Evolutionary conservation across 2,797 vertebrate genomes (phyloP).

Genomic region (Potorous gilbertii): DNA sequence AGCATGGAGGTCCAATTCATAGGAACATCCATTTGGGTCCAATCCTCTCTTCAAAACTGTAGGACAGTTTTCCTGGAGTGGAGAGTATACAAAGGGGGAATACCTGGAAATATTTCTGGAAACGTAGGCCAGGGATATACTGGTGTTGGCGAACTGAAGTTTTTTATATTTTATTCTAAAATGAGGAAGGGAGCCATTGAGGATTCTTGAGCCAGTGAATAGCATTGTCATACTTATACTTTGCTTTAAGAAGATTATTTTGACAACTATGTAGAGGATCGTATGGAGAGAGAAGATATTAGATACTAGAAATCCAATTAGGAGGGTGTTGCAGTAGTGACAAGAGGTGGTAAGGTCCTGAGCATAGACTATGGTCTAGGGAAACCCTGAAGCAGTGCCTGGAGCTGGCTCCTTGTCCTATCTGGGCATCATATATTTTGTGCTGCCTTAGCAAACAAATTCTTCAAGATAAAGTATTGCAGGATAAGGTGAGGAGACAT

Average conservation of each 20-base stretch:
- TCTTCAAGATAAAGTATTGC: not conserved
- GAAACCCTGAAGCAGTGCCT: not conserved
- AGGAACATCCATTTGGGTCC: not conserved
- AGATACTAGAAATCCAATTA: not conserved
- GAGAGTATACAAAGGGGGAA: not conserved
- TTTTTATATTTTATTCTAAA: not conserved
- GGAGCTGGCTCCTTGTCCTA: not conserved
- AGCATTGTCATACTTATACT: not conserved
- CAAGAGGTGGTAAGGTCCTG: not conserved
- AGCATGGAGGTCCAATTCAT: not conserved
- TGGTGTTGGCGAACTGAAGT: not conserved
- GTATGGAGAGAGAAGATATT: not conserved
- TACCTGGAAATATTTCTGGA: not conserved
- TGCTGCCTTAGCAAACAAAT: not conserved
- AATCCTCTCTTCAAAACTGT: not conserved
- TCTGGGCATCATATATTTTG: not conserved
- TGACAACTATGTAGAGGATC: not conserved
- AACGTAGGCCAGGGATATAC: not conserved
- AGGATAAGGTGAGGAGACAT: not conserved
- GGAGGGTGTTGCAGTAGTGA: not conserved
- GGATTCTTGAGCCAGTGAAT: not conserved
- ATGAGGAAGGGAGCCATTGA: not conserved
- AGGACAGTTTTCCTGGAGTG: not conserved
- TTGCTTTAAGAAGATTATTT: not conserved
- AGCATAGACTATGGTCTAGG: not conserved